phyloP scores from a whole-genome alignment of 92 coral and sea anemone genomes.

The Diadumene lineata region DNA sequence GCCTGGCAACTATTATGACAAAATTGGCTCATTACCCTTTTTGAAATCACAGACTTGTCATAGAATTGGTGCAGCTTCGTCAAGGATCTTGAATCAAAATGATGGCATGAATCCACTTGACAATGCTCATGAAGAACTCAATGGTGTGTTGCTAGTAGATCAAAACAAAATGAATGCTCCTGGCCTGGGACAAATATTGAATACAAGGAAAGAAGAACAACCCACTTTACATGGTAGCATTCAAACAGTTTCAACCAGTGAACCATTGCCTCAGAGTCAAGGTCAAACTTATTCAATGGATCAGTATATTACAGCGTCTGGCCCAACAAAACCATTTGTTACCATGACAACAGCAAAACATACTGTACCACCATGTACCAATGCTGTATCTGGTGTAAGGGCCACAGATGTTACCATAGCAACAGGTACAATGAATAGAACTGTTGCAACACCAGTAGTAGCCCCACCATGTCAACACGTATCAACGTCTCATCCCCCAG shows the following conservation, averaged over 20 bases:
- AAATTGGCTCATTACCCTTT: background rate
- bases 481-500: background rate
- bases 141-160: background rate
- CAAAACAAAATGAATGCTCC: background rate
- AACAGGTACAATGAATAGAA: background rate
- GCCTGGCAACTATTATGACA: background rate
- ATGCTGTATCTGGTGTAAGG: background rate
- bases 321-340: background rate
- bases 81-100: no score
- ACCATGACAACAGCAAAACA: background rate
- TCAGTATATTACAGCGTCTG: background rate
- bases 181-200: background rate
- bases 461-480: slow-evolving; percentile 28
- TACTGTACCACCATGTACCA: background rate
- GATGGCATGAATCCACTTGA: background rate
- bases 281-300: background rate
- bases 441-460: slow-evolving; percentile 9
- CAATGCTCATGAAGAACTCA: background rate
- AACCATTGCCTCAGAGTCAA: background rate
- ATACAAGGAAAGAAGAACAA: background rate
- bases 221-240: background rate
- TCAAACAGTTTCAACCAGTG: background rate
- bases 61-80: no score
- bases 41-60: background rate
- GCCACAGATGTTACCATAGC: background rate